Evolutionary conservation across 2,113 vertebrate species (phyloP).

Genomic region (Sorex fumeus): DNA sequence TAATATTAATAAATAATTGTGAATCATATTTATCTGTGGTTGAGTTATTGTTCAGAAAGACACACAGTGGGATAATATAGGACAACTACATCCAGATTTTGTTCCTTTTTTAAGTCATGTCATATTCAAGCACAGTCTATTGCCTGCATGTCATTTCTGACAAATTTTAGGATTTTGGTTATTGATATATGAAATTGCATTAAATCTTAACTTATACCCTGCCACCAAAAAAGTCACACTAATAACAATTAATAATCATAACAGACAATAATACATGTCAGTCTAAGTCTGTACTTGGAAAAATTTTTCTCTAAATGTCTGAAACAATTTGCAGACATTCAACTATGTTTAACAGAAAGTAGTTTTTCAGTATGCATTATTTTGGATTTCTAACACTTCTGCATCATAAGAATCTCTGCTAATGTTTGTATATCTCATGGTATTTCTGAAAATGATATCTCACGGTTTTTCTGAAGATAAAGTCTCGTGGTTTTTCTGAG

Average conservation of each 20-base stretch:
- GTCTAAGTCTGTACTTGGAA: not conserved
- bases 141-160: not conserved
- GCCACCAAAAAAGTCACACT: not conserved
- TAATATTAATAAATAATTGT: not conserved
- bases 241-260: not conserved
- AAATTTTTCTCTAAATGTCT: slow-evolving; percentile 2
- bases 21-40: not conserved
- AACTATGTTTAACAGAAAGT: not conserved
- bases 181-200: not conserved
- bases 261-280: not conserved
- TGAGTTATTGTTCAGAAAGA: slow-evolving; percentile 25
- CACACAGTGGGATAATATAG: not conserved
- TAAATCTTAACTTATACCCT: not conserved
- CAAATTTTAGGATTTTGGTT: not conserved
- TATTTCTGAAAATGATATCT: not conserved
- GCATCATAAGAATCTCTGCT: slow-evolving; percentile 52
- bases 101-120: not conserved
- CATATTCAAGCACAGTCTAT: not conserved
- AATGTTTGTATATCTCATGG: slow-evolving; percentile 50
- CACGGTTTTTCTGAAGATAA: too few relatives aligned
- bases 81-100: not conserved
- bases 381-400: slow-evolving; percentile 65
- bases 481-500: too few relatives aligned
- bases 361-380: slow-evolving; percentile 40
- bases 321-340: not conserved